These are phyloP conservation scores for Orchestes rusci DNA, from an alignment of 2,888 invertebrate species.

Conservation along the genomic window DNA sequence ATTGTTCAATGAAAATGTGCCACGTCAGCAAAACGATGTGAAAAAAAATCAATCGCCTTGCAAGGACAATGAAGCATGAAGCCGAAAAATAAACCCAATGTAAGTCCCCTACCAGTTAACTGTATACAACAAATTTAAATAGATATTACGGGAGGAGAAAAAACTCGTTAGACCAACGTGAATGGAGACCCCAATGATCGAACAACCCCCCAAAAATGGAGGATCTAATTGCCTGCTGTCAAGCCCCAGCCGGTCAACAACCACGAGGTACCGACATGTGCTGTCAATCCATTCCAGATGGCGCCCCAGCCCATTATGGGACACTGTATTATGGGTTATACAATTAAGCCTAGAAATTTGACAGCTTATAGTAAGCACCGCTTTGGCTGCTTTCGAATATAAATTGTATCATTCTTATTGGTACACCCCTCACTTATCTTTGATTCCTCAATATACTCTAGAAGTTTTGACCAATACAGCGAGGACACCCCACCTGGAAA, in stretches of 20 bases:
- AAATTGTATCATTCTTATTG: too few species aligned
- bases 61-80: slow-evolving; percentile 51
- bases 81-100: slow-evolving; percentile 84
- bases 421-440: too few species aligned
- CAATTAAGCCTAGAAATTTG: too few species aligned
- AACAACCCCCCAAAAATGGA: slow-evolving; percentile 59
- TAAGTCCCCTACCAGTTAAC: too few species aligned
- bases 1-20: slow-evolving; percentile 20
- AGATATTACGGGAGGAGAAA: slow-evolving; percentile 93
- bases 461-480: too few species aligned
- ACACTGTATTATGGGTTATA: too few species aligned
- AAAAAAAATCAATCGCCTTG: slow-evolving; percentile 26
- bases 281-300: slow-evolving; percentile 8
- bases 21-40: slow-evolving; percentile 19
- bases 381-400: too few species aligned
- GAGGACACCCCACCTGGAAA: too few species aligned
- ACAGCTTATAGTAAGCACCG: too few species aligned
- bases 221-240: slow-evolving; percentile 44
- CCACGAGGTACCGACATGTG: slow-evolving; percentile 5
- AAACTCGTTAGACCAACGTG: slow-evolving; percentile 79
- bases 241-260: slow-evolving; percentile 6
- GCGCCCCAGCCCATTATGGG: slow-evolving; percentile 6
- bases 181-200: slow-evolving; percentile 61
- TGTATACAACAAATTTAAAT: slow-evolving; percentile 16
- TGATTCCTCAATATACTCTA: too few species aligned